Conservation (phyloP, 2,888 invertebrate species). For the Ornithoptera priamus region DNA sequence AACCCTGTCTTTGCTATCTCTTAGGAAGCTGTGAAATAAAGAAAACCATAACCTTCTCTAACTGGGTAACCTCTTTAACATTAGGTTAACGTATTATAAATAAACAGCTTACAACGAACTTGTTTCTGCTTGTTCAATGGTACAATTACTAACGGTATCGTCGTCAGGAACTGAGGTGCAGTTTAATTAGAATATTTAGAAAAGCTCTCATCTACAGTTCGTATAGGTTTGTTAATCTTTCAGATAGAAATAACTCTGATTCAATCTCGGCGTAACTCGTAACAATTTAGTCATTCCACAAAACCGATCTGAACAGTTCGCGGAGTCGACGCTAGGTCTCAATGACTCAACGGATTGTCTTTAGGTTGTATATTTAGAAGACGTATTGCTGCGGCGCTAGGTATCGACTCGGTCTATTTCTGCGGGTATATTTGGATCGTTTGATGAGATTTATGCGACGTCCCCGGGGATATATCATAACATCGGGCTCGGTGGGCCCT, state of each 20-base stretch:
- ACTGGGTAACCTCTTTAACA: conserved; percentile 16
- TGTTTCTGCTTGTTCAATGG: background rate
- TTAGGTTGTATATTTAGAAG: conserved; percentile 25
- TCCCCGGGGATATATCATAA: conserved; percentile 23
- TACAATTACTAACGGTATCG: background rate
- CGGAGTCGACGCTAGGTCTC: conserved; percentile 14
- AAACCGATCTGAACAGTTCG: conserved; percentile 12
- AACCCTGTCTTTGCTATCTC: conserved; percentile 21
- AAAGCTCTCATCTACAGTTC: no score
- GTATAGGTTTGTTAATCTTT: no score
- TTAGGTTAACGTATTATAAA: conserved; percentile 14
- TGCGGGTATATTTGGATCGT: conserved; percentile 19
- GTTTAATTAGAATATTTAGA: background rate
- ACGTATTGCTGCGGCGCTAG: conserved; percentile 20
- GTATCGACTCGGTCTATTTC: conserved; percentile 28
- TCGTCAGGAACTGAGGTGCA: background rate
- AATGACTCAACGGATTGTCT: conserved; percentile 27
- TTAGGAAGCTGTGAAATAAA: conserved; percentile 4
- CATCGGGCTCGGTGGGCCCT: conserved; percentile 29
- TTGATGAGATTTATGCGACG: conserved; percentile 18
- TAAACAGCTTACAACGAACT: conserved; percentile 3
- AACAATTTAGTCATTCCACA: conserved; percentile 2
- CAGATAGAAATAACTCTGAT: no score
- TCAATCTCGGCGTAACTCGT: no score
- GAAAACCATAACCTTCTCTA: conserved; percentile 4